Percentiles rank a stretch among this genome's conserved stretches.
phyloP scores from a whole-genome alignment of 2,888 invertebrate species.

The Luperina testacea region DNA sequence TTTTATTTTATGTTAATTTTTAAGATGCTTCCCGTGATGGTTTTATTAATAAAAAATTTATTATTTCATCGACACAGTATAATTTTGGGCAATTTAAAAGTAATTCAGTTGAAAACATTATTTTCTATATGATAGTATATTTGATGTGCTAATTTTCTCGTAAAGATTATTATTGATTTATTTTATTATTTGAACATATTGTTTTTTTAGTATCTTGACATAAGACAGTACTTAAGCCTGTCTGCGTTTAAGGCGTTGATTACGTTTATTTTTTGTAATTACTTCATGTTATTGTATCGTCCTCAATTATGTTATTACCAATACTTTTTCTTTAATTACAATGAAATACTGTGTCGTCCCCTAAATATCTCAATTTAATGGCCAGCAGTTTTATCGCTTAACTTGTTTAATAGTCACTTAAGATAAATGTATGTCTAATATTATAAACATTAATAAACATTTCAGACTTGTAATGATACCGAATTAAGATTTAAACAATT shows the following conservation, averaged over 20 bases:
- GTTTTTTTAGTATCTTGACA: slow-evolving; percentile 32
- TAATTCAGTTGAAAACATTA: background rate
- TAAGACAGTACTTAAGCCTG: slow-evolving; percentile 18
- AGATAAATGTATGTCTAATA: slow-evolving; percentile 71
- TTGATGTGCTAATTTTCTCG: background rate
- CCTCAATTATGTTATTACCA: slow-evolving; percentile 46
- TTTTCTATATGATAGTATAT: background rate
- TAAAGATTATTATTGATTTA: slow-evolving; percentile 7
- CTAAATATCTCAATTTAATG: slow-evolving; percentile 74
- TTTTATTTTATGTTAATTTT: slow-evolving; percentile 55
- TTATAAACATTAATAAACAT: slow-evolving; percentile 67
- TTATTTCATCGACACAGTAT: slow-evolving; percentile 53
- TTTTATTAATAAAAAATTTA: background rate
- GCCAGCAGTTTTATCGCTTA: slow-evolving; percentile 79
- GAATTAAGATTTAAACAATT: slow-evolving; percentile 70
- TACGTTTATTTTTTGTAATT: slow-evolving; percentile 26
- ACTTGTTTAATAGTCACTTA: slow-evolving; percentile 73
- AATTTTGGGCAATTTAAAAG: slow-evolving; percentile 11
- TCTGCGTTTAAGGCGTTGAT: slow-evolving; percentile 36
- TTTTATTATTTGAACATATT: slow-evolving; percentile 18
- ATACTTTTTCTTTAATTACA: slow-evolving; percentile 39
- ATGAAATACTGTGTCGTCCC: slow-evolving; percentile 67
- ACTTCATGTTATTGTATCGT: slow-evolving; percentile 42
- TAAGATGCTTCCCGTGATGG: slow-evolving; percentile 61
- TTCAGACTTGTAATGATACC: slow-evolving; percentile 73